Percentiles rank a stretch among this genome's conserved stretches.
These are phyloP conservation scores for Ginglymostoma cirratum DNA, from an alignment of 2,113 vertebrate species.

Conservation along the genomic window DNA sequence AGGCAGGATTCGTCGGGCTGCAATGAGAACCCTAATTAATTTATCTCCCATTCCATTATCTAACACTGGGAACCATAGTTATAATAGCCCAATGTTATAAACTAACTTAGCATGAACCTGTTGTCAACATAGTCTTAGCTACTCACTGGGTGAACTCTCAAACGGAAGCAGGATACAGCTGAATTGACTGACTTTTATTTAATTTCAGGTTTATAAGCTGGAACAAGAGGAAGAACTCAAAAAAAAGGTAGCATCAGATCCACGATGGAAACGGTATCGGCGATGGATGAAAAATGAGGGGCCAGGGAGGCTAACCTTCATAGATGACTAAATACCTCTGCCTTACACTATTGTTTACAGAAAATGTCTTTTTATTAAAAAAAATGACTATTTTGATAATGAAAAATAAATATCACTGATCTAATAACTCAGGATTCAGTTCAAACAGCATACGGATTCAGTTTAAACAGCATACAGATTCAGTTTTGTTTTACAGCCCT, in stretches of 20 bases:
- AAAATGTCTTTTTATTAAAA: background rate
- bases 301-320: slow-evolving; percentile 81
- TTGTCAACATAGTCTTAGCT: background rate
- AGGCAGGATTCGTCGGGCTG: background rate
- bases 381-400: slow-evolving; percentile 24
- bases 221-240: slow-evolving; percentile 94
- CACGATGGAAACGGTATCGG: slow-evolving; percentile 91
- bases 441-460: background rate
- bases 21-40: background rate
- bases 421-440: slow-evolving; percentile 28
- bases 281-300: slow-evolving; percentile 97
- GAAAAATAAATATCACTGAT: background rate
- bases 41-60: background rate
- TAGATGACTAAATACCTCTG: slow-evolving; percentile 69
- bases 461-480: background rate
- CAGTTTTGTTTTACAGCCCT: background rate
- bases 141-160: background rate
- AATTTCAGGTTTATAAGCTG: slow-evolving; percentile 68
- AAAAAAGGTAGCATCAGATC: slow-evolving; percentile 85
- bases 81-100: background rate
- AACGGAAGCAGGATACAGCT: background rate
- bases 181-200: background rate
- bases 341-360: background rate
- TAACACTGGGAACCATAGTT: too few species aligned
- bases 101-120: background rate